A percentile compares a stretch with the other conserved stretches of the same genome.
phyloP scores from a whole-genome alignment of 2,888 invertebrate species.

The Leucophenga montana region DNA sequence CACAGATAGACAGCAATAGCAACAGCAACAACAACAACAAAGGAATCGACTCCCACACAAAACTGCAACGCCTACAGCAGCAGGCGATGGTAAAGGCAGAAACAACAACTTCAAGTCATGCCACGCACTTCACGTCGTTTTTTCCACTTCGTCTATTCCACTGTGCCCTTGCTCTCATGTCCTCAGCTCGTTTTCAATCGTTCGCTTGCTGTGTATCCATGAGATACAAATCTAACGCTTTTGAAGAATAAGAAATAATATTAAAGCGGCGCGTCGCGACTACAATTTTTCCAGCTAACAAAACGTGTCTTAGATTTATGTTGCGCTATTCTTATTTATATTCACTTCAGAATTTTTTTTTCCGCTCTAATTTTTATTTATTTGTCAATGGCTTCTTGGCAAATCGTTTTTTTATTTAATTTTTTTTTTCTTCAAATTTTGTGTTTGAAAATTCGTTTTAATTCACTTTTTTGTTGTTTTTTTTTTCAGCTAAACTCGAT shows the following conservation, averaged over 20 bases:
- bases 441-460: background rate
- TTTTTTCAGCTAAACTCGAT: background rate
- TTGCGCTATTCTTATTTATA: constrained; percentile 1
- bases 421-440: background rate
- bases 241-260: background rate
- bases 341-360: background rate
- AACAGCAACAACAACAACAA: constrained; percentile 7
- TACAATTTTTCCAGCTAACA: background rate
- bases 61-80: too few relatives aligned
- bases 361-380: too few relatives aligned
- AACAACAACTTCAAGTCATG: background rate
- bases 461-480: background rate
- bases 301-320: background rate
- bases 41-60: background rate
- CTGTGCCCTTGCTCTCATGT: too few relatives aligned
- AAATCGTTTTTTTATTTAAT: background rate
- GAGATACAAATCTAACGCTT: background rate
- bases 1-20: background rate
- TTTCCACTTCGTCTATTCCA: too few relatives aligned
- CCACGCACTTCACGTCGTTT: background rate
- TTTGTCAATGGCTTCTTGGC: too few relatives aligned
- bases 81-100: background rate
- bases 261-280: background rate
- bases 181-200: too few relatives aligned
- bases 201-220: background rate